Base-by-base conservation (phyloP, 2,888 invertebrate genomes). In the Seira ritae region DNA sequence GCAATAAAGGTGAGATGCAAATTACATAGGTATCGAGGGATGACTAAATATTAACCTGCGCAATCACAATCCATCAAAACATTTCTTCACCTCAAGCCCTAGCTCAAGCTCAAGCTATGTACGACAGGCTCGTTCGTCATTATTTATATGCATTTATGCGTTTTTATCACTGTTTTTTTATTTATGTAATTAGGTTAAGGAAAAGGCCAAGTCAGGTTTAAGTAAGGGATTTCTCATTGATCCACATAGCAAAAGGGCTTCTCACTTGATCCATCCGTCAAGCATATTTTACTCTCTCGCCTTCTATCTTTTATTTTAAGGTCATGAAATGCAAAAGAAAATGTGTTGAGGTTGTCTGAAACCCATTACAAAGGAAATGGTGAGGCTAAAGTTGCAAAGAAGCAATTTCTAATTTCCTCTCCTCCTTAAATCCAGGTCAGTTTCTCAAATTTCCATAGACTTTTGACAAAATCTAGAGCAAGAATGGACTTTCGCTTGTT, bases 401-500 rank as follows among this genome's bases (percentile, higher is more conserved):
- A 19, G 2, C 20, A 65, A 65, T 31, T 12, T 23, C 31, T 24
- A 67, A 67, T 20, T 67, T 67, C 67, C 67, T 67, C 31, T 67
- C 67, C 71, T 17, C 60, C 17, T n/a, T 23, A 55, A 71, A 70
- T 55, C 24, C 71, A 71, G 71, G 71, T 71, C 71, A 71, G 1
- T 55, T 71, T 71, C n/a, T 20, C 55, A 71, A 23, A 71, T 71
- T 71, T 71, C 71, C 71, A 71, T 71, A 55, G 24, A 24, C 31
- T 67, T 31, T 24, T 10, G 15, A 1, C 15, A 8, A 12, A 71
- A 71, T 55, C 15, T 4, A 24, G 71, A 71, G 20, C 71, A 31
- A 71, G n/a, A 50, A 23, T 71, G 55, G 69, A 71, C 71, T 71
- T 71, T 71, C 71, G 71, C 71, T 55, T 24, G 50, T 31, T 31